Evolutionary conservation across 2,888 invertebrate genomes (phyloP).

Genomic region (Philereme transversata): DNA sequence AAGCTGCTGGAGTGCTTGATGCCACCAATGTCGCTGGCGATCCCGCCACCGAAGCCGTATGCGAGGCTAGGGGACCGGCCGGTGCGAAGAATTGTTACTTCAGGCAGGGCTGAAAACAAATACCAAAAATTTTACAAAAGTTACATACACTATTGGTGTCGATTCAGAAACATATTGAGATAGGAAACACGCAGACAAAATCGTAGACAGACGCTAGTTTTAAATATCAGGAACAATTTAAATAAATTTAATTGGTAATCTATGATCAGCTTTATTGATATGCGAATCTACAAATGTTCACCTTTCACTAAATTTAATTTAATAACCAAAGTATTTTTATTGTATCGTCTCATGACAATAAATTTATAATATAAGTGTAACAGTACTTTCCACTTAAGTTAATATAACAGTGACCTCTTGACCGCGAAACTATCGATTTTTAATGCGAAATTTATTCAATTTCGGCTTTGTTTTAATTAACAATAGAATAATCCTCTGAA

Average conservation of each 20-base stretch:
- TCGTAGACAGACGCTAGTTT: too few relatives aligned
- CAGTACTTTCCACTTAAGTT: conserved; percentile 23
- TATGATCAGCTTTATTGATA: not conserved
- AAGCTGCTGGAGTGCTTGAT: conserved; percentile 67
- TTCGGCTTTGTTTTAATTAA: conserved; percentile 19
- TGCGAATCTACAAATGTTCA: not conserved
- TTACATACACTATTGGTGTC: too few relatives aligned
- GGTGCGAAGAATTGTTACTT: conserved; percentile 49
- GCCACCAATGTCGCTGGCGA: conserved; percentile 73
- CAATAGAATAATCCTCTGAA: conserved; percentile 25
- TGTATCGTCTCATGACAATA: conserved; percentile 3
- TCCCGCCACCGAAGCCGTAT: conserved; percentile 72
- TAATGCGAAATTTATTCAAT: conserved; percentile 10
- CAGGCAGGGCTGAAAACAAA: conserved; percentile 39
- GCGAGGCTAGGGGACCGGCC: conserved; percentile 66
- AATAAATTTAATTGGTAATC: too few relatives aligned
- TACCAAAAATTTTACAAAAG: not conserved
- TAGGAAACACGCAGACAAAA: too few relatives aligned
- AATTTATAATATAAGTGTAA: conserved; percentile 9
- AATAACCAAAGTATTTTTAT: not conserved
- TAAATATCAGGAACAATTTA: too few relatives aligned
- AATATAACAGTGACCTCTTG: conserved; percentile 22
- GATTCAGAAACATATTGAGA: too few relatives aligned
- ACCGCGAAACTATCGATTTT: conserved; percentile 19
- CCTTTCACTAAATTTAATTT: too few relatives aligned